A percentile compares a stretch with the other conserved stretches of the same genome.
These are phyloP conservation scores for Pyrgilauda ruficollis DNA, from an alignment of 2,113 vertebrate genomes.

Conservation along the genomic window DNA sequence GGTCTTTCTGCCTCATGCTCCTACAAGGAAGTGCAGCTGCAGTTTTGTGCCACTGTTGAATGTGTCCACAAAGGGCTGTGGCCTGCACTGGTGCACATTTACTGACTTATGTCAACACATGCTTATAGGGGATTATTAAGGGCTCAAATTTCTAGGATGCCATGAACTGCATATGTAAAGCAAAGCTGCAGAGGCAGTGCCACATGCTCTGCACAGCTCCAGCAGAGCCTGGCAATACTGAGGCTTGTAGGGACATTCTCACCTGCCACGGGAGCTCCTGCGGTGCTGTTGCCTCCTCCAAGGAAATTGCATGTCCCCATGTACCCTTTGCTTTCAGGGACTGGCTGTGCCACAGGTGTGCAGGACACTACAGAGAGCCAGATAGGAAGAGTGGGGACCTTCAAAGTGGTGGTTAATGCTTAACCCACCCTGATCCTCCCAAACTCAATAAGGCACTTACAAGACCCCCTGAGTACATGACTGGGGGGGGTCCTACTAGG, in stretches of 20 bases:
- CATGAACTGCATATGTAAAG: not conserved
- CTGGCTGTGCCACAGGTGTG: constrained; percentile 19
- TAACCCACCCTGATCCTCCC: constrained; percentile 32
- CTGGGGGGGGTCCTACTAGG: not conserved
- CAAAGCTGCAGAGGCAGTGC: not conserved
- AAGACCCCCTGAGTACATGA: not conserved
- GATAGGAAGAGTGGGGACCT: constrained; percentile 42
- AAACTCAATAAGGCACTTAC: not conserved
- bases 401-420: not conserved
- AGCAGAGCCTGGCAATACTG: not conserved
- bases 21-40: not conserved
- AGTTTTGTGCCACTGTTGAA: not conserved
- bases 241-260: not conserved
- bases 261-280: constrained; percentile 43
- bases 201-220: not conserved
- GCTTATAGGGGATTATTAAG: not conserved
- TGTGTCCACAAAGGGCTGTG: not conserved
- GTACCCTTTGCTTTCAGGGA: constrained; percentile 14
- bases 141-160: not conserved
- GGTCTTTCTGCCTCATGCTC: not conserved
- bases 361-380: constrained; percentile 52
- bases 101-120: not conserved
- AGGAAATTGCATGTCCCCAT: constrained; percentile 25
- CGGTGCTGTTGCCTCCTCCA: constrained; percentile 29
- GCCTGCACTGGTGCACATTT: not conserved